Evolutionary conservation across 2,888 invertebrate genomes (phyloP).

Genomic region (Drosophila meridionalis): DNA sequence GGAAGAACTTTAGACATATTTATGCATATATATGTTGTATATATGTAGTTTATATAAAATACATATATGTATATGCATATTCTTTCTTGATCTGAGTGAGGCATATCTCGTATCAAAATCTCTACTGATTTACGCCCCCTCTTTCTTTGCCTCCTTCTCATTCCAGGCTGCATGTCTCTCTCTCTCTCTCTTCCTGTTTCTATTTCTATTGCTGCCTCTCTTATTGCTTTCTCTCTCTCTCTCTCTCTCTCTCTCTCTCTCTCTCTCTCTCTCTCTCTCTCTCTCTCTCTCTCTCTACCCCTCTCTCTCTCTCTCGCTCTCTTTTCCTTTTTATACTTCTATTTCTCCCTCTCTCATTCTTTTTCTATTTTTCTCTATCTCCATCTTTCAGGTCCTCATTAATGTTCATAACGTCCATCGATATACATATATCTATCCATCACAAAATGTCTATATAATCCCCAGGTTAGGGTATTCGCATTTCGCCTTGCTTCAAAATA

Average conservation of each 20-base stretch:
- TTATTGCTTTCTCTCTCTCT: background rate
- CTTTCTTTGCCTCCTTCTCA: no score
- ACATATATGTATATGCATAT: background rate
- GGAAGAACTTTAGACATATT: background rate
- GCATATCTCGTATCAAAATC: no score
- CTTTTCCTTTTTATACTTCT: no score
- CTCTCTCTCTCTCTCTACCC: background rate
- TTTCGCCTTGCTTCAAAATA: background rate
- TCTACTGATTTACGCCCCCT: no score
- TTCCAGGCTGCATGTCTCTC: background rate
- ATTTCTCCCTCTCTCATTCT: background rate
- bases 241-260: background rate
- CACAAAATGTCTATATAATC: background rate
- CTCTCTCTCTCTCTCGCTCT: background rate
- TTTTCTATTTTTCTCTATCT: no score
- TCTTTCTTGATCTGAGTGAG: background rate
- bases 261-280: no score
- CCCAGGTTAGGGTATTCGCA: background rate
- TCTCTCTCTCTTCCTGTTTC: background rate
- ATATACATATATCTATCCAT: no score
- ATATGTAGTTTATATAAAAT: background rate
- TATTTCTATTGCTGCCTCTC: no score
- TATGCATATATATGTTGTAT: background rate
- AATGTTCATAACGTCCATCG: no score
- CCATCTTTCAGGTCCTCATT: no score